Base-by-base conservation (phyloP, 2,113 vertebrate genomes). In the Cettia cetti region DNA sequence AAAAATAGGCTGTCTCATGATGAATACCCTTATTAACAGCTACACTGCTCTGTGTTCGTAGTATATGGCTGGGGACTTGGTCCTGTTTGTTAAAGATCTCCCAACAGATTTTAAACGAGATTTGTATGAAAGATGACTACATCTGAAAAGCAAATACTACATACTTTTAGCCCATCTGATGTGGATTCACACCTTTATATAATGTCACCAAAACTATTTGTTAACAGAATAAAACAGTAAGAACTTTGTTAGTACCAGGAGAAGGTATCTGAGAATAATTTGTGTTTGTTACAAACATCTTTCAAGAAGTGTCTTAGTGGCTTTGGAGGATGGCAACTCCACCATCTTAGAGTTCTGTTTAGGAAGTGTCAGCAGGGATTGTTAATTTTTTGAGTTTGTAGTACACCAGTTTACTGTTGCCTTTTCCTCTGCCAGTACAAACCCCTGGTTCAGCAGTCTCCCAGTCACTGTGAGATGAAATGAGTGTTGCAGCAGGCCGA, bases 11-110 rank as follows among this genome's bases (percentile, higher is more conserved):
- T 95, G 96, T 96, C 95, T 98, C 94, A 76, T 98, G 98, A 99
- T 98, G 97, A 98, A 99, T 98, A 98, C 98, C 97, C 98, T 99
- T 99, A 99, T 99, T 99, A 99, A 98, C 97, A 98, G 97, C 95
- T 97, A 95, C 97, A 94, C 89, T 97, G 98, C 97, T 97, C 96
- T 96, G 95, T 97, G 97, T 97, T 98, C 92, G 54, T 96, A 71
- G 92, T 92, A 66, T 95, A 91, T 97, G 97, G 96, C 97, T 95
- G 88, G 97, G 96, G 96, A 96, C 92, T 96, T 86, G 79, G 95
- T 96, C 96, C 89, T 96, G 89, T 96, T 97, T 95, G 96, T 93
- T 94, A 94, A 95, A 89, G 75, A 91, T 94, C 79, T 96, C 97
- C 86, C 94, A 69, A 24, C 3, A 96, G 97, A 97, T 97, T 94